Evolutionary conservation across 2,113 vertebrate species (phyloP).

Genomic region (Uropsilus gracilis): DNA sequence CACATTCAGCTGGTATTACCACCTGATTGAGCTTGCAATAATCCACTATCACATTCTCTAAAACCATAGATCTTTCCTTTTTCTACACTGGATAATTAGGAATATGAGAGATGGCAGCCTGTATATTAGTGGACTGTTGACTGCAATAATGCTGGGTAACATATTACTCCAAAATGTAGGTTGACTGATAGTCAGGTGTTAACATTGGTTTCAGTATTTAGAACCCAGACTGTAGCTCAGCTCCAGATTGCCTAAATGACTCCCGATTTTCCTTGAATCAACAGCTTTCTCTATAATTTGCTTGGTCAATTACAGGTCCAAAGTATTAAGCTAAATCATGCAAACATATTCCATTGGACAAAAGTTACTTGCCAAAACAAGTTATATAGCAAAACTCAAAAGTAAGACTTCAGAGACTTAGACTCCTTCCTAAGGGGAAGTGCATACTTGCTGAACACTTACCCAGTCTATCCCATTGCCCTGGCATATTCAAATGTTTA

Average conservation of each 20-base stretch:
- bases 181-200: neutral
- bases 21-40: neutral
- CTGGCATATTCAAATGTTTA: neutral
- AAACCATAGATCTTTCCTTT: neutral
- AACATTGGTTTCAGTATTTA: neutral
- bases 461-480: neutral
- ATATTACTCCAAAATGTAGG: neutral
- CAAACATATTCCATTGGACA: neutral
- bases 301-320: neutral
- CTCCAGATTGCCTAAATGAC: neutral
- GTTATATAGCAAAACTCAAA: neutral
- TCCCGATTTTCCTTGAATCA: neutral
- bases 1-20: neutral
- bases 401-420: neutral
- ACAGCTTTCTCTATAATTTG: neutral
- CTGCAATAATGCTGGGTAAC: neutral
- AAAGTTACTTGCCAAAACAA: neutral
- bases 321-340: neutral
- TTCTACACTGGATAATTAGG: neutral
- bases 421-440: neutral
- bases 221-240: neutral
- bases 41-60: neutral
- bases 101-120: neutral
- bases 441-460: neutral
- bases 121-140: neutral